These are phyloP conservation scores for Melieria crassipennis DNA, from an alignment of 2,888 invertebrate genomes.

Conservation along the genomic window DNA sequence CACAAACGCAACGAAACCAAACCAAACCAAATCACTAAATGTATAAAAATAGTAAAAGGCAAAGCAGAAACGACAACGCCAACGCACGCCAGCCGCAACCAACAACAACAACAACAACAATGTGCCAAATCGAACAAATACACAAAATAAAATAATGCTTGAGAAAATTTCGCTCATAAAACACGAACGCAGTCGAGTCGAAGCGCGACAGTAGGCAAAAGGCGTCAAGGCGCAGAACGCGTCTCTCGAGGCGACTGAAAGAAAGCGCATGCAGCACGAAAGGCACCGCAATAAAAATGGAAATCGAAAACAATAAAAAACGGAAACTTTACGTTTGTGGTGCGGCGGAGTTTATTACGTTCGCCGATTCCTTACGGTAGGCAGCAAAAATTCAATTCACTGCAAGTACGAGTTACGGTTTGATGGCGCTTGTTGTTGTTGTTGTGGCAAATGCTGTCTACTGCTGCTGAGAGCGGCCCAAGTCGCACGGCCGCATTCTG, in stretches of 20 bases:
- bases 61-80: background rate
- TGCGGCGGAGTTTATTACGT: no score
- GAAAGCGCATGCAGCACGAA: slow-evolving; percentile 24
- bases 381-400: no score
- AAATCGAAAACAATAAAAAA: slow-evolving; percentile 61
- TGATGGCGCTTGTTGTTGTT: no score
- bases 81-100: background rate
- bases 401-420: no score
- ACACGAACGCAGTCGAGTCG: background rate
- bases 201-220: background rate
- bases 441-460: no score
- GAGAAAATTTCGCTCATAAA: slow-evolving; percentile 8
- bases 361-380: no score
- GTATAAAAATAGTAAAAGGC: background rate
- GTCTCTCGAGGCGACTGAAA: background rate
- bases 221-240: background rate
- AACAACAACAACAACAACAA: background rate
- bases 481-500: no score
- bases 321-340: slow-evolving; percentile 29
- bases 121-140: background rate
- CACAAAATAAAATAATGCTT: slow-evolving; percentile 30
- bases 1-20: slow-evolving; percentile 18
- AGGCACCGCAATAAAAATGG: slow-evolving; percentile 50
- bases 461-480: no score
- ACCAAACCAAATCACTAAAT: slow-evolving; percentile 11